Evolutionary conservation across 2,888 invertebrate species (phyloP).

Genomic region (Erpobdella octoculata): DNA sequence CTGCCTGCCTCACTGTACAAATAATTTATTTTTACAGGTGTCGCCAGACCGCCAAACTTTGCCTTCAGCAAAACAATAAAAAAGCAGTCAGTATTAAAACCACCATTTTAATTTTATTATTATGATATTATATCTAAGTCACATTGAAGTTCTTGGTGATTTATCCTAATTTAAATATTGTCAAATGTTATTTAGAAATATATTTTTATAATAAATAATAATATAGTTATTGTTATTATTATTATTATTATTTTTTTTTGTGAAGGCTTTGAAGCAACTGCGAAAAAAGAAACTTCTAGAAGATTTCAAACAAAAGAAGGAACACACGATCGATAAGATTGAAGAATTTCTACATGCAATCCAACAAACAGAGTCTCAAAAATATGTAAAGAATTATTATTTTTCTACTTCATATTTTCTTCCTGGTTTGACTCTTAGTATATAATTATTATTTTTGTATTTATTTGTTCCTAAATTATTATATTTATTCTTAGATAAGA

Average conservation of each 20-base stretch:
- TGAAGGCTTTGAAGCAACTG: conserved; percentile 33
- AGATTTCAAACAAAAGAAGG: conserved; percentile 15
- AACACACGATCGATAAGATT: conserved; percentile 33
- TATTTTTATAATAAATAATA: background rate
- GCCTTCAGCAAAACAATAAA: conserved; percentile 18
- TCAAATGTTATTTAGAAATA: background rate
- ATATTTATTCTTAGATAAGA: background rate
- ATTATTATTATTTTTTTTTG: too few species aligned
- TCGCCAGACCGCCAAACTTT: conserved; percentile 17
- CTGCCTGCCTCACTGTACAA: too few species aligned
- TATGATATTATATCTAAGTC: background rate
- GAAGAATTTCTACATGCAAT: conserved; percentile 28
- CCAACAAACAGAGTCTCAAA: conserved; percentile 34
- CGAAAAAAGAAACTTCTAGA: conserved; percentile 33
- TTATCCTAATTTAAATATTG: background rate
- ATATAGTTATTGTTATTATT: background rate
- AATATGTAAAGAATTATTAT: conserved; percentile 32
- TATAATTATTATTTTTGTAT: background rate
- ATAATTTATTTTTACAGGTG: conserved; percentile 19
- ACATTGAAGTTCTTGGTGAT: background rate
- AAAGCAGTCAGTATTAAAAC: background rate
- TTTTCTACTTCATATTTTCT: background rate
- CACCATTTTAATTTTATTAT: background rate
- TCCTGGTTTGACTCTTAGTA: background rate
- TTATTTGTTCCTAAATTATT: background rate